Evolutionary conservation across 2,888 invertebrate genomes (phyloP).

Genomic region (Pseudanteris insignis): DNA sequence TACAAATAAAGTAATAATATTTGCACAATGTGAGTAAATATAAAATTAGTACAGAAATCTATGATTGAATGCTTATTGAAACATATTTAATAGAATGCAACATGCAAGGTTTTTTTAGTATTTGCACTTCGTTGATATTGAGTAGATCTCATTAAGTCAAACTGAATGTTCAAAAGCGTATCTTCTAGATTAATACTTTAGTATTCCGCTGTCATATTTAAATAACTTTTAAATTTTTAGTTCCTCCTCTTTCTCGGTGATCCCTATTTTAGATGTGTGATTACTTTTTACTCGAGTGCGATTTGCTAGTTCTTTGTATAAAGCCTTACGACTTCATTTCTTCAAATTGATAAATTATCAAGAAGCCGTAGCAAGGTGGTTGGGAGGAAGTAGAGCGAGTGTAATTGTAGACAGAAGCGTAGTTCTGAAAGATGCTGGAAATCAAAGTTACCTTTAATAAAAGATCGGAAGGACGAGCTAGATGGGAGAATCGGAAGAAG

Average conservation of each 20-base stretch:
- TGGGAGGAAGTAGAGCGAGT: conserved; percentile 29
- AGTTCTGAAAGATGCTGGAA: conserved; percentile 37
- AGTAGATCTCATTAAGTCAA: too few species aligned
- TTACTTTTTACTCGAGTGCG: conserved; percentile 18
- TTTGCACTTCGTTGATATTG: too few species aligned
- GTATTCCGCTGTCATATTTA: conserved; percentile 4
- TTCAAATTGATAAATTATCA: conserved; percentile 43
- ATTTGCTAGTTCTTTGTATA: conserved; percentile 9
- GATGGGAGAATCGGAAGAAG: conserved; percentile 9
- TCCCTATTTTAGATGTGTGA: conserved; percentile 14
- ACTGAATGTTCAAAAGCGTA: conserved; percentile 33
- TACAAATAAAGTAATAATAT: too few species aligned
- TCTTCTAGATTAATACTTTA: conserved; percentile 4
- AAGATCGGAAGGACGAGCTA: conserved; percentile 26
- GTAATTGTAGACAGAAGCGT: conserved; percentile 30
- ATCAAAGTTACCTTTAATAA: conserved; percentile 43
- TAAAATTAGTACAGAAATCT: too few species aligned
- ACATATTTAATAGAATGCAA: too few species aligned
- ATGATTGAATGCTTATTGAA: too few species aligned
- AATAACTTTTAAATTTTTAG: conserved; percentile 23
- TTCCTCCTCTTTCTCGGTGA: not conserved
- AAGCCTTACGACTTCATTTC: conserved; percentile 30
- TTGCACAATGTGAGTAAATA: too few species aligned
- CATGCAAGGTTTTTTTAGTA: too few species aligned
- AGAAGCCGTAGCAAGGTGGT: conserved; percentile 13